Percentiles rank a stretch among this genome's conserved stretches.
These are phyloP conservation scores for Hyperoplus lanceolatus DNA, from an alignment of 2,797 vertebrate genomes.

Conservation along the genomic window DNA sequence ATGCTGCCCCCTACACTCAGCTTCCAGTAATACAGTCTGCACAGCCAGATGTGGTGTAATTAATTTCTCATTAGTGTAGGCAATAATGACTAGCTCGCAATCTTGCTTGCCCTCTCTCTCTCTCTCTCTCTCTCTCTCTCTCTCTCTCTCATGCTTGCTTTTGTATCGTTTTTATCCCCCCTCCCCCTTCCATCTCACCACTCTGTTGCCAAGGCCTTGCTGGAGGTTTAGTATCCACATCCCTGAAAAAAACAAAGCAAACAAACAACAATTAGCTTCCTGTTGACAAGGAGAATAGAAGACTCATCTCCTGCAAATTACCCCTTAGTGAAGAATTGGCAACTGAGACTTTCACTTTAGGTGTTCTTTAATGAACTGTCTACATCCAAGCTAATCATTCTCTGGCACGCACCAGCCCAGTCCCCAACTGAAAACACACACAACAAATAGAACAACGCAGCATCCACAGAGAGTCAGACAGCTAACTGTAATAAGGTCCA, in stretches of 20 bases:
- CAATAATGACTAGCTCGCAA: conserved; percentile 69
- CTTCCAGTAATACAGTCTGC: conserved; percentile 60
- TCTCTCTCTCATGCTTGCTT: not conserved
- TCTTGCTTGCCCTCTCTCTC: conserved; percentile 47
- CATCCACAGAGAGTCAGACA: conserved; percentile 10
- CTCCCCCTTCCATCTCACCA: not conserved
- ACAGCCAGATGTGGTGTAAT: conserved; percentile 74
- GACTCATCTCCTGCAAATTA: conserved; percentile 75
- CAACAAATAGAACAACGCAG: conserved; percentile 1
- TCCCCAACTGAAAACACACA: not conserved
- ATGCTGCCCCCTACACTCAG: conserved; percentile 68
- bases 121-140: conserved; percentile 2
- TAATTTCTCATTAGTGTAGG: conserved; percentile 78
- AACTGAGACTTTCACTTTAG: conserved; percentile 59
- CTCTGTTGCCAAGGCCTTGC: conserved; percentile 32
- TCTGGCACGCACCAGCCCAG: conserved; percentile 1
- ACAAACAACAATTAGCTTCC: conserved; percentile 83
- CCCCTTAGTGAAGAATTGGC: conserved; percentile 59
- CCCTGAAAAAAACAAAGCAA: conserved; percentile 58
- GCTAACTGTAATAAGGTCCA: not conserved
- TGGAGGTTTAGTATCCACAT: conserved; percentile 45
- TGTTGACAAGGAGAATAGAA: conserved; percentile 69
- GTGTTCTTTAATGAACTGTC: conserved; percentile 64
- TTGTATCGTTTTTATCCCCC: conserved; percentile 9
- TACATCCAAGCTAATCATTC: conserved; percentile 54